Percentiles rank a stretch among this genome's conserved stretches.
Evolutionary conservation across 2,888 invertebrate species (phyloP).

Genomic region (Allygus modestus): DNA sequence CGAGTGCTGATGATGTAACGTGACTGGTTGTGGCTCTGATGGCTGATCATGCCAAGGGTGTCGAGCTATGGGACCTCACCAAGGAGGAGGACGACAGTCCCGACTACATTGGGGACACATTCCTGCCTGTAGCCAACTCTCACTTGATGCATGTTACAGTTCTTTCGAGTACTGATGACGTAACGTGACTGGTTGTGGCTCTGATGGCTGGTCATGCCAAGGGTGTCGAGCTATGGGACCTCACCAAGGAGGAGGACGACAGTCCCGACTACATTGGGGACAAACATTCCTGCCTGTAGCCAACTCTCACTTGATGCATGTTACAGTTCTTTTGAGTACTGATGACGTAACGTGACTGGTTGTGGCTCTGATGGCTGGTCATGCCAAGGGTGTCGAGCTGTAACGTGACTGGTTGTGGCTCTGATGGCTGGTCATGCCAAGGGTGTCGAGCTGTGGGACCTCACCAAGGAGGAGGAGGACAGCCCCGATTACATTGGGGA

Average conservation of each 20-base stretch:
- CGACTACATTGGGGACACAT: constrained; percentile 81
- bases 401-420: constrained; percentile 94
- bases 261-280: constrained; percentile 76
- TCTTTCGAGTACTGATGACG: constrained; percentile 81
- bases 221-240: constrained; percentile 84
- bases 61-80: constrained; percentile 83
- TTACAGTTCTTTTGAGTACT: constrained; percentile 79
- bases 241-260: constrained; percentile 72
- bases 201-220: constrained; percentile 92
- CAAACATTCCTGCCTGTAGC: constrained; percentile 89
- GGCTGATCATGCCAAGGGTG: constrained; percentile 88
- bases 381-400: constrained; percentile 85
- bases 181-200: constrained; percentile 95
- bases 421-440: constrained; percentile 92
- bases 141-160: too few species aligned
- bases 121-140: too few species aligned
- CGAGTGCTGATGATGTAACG: constrained; percentile 84
- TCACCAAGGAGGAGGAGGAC: constrained; percentile 72
- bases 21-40: constrained; percentile 96
- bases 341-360: constrained; percentile 94
- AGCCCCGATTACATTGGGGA: constrained; percentile 76
- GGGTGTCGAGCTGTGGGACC: constrained; percentile 84
- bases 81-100: constrained; percentile 64
- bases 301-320: too few species aligned
- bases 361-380: constrained; percentile 94